These are phyloP conservation scores for Bubo scandiacus DNA, from an alignment of 2,113 vertebrate species.

Conservation along the genomic window DNA sequence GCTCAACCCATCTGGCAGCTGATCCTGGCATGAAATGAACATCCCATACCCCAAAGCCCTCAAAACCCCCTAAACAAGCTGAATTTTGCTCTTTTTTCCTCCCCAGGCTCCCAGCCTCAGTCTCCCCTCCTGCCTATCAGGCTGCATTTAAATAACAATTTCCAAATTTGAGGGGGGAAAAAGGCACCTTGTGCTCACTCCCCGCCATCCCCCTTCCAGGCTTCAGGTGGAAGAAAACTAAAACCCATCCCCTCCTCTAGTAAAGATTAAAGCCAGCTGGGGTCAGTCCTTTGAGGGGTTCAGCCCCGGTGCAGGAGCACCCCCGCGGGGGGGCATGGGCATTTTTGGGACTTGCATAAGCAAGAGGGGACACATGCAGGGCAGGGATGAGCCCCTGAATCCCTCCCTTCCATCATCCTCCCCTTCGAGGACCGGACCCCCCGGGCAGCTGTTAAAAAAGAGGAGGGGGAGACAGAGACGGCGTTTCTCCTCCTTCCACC, in stretches of 20 bases:
- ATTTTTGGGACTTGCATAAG: background rate
- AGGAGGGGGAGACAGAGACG: background rate
- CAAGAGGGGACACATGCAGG: background rate
- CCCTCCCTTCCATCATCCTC: background rate
- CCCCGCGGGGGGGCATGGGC: fast-evolving
- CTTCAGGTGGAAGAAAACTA: background rate
- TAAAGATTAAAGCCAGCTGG: background rate
- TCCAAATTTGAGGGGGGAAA: fast-evolving
- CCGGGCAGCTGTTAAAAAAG: background rate
- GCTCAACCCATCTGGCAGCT: background rate
- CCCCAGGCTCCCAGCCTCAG: background rate
- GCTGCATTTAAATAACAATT: background rate
- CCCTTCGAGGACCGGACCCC: background rate
- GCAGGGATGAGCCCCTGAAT: background rate
- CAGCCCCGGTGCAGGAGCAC: background rate
- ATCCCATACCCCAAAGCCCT: background rate
- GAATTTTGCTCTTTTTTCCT: background rate
- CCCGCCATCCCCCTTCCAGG: fast-evolving
- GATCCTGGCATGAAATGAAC: background rate
- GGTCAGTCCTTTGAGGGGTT: background rate
- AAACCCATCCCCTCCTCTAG: background rate
- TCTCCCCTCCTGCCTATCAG: background rate
- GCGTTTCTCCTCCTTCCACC: background rate
- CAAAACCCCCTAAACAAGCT: background rate
- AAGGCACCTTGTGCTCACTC: background rate